Percentiles rank a stretch among this genome's conserved stretches.
These are phyloP conservation scores for Nomada ruficornis DNA, from an alignment of 2,888 invertebrate genomes.

Conservation along the genomic window DNA sequence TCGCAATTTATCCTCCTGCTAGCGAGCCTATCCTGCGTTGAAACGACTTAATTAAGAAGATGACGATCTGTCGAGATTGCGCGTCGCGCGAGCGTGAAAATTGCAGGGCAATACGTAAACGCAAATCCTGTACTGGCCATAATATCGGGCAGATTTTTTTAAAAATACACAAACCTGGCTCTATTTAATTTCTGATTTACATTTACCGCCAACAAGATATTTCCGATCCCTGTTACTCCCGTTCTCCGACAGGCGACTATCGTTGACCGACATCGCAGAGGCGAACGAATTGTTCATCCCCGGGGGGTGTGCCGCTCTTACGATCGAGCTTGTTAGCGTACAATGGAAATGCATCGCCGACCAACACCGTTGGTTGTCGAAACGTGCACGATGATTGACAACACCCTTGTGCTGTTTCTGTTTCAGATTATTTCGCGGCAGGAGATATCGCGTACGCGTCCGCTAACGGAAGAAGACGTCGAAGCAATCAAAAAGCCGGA, in stretches of 20 bases:
- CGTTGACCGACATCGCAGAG: background rate
- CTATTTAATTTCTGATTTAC: background rate
- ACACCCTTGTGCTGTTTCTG: conserved; percentile 46
- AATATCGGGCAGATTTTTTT: background rate
- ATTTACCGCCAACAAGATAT: background rate
- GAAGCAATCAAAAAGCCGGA: background rate
- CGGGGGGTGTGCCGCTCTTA: conserved; percentile 1
- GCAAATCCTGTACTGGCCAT: conserved; percentile 15
- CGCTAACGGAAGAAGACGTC: background rate
- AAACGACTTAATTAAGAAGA: background rate
- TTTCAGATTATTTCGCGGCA: conserved; percentile 55
- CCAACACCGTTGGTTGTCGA: too few species aligned
- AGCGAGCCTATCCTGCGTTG: too few species aligned
- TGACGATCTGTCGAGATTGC: background rate
- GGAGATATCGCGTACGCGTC: conserved; percentile 18
- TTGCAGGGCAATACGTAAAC: too few species aligned
- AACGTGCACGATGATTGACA: conserved; percentile 34
- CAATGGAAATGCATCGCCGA: too few species aligned
- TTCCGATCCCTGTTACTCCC: background rate
- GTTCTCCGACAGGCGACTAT: background rate
- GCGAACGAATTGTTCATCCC: background rate
- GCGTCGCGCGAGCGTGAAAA: too few species aligned
- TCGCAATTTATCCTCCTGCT: background rate
- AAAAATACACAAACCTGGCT: conserved; percentile 41
- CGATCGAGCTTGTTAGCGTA: background rate